These are phyloP conservation scores for Amitus sp. DNA, from an alignment of 2,888 invertebrate genomes.

Conservation along the genomic window DNA sequence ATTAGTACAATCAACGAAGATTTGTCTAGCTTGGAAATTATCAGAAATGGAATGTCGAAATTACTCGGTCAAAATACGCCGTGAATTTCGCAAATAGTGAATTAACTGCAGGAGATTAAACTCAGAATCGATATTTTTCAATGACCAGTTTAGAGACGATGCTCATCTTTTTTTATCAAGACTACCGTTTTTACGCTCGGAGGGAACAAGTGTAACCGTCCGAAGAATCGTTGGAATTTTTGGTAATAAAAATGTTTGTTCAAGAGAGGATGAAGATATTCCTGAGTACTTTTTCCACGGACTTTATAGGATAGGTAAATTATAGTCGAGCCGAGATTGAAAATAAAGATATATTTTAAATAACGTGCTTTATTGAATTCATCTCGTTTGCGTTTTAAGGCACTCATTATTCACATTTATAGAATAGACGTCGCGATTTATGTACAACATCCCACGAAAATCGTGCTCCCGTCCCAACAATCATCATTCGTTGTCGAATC, in stretches of 20 bases:
- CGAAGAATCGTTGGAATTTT: too few relatives aligned
- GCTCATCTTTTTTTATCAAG: too few relatives aligned
- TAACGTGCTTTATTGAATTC: conserved; percentile 59
- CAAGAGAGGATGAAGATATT: conserved; percentile 8
- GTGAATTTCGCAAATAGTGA: conserved; percentile 36
- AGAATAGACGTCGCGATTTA: conserved; percentile 47
- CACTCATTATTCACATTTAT: conserved; percentile 52
- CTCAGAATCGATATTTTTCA: too few relatives aligned
- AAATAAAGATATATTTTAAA: conserved; percentile 48
- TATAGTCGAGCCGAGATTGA: not conserved
- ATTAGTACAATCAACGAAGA: conserved; percentile 86
- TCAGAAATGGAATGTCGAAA: conserved; percentile 80
- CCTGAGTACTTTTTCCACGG: not conserved
- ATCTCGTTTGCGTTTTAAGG: conserved; percentile 45
- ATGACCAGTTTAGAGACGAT: too few relatives aligned
- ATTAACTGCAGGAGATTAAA: too few relatives aligned
- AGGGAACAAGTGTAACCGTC: too few relatives aligned
- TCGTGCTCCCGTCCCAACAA: conserved; percentile 18
- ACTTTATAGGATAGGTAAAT: too few relatives aligned
- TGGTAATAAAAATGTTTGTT: conserved; percentile 14
- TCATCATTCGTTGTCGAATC: too few relatives aligned
- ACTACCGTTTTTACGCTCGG: too few relatives aligned
- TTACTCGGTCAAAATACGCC: conserved; percentile 55
- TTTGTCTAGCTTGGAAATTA: conserved; percentile 79
- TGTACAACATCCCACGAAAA: conserved; percentile 29